Base-by-base conservation (phyloP, 2,797 vertebrate species). In the Anniella stebbinsi region DNA sequence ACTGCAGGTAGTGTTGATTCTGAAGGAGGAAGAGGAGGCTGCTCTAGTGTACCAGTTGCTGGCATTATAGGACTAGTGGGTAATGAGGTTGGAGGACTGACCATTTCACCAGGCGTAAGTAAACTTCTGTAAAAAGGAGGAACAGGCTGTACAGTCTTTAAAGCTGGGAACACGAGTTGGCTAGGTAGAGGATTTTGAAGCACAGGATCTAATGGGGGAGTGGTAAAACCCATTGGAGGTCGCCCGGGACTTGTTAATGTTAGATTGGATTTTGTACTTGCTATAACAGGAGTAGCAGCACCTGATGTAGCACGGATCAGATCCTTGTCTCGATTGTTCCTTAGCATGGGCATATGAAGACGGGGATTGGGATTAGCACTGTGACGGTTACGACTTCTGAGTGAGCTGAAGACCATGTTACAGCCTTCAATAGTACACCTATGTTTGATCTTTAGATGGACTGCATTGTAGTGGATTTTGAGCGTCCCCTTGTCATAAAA, bases 261-360 rank as follows among this genome's bases (percentile, higher is more conserved):
- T 93, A 99, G 98, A 89, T 93, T 98, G 80, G 98, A 99, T 95
- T 99, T 99, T 94, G 98, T 98, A 97, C 98, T 99, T 93, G 99
- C 99, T 97, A 99, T 99, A 94, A 99, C 99, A 0, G 99, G 98
- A 70, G 99, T 99, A 82, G 98, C 98, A 0, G 98, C 96, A 88
- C 97, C 98, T 70, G 98, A 98, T 80, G 98, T 98, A 92, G 98
- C 98, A 92, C 99, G 98, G 90, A 99, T 99, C 92, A 99, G 98
- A 97, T 99, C 99, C 96, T 99, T 99, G 97, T 99, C 99, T 1
- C 99, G 98, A 96, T 99, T 99, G 95, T 99, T 99, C 94, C 99
- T 98, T 94, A 99, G 93, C 97, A 98, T 98, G 80, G 97, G 98
- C 98, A 98, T 98, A 88, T 98, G 98, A 86, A 98, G 97, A 17